Conservation (phyloP, 92 coral and sea anemone genomes). For the Phenganax stokvisi region DNA sequence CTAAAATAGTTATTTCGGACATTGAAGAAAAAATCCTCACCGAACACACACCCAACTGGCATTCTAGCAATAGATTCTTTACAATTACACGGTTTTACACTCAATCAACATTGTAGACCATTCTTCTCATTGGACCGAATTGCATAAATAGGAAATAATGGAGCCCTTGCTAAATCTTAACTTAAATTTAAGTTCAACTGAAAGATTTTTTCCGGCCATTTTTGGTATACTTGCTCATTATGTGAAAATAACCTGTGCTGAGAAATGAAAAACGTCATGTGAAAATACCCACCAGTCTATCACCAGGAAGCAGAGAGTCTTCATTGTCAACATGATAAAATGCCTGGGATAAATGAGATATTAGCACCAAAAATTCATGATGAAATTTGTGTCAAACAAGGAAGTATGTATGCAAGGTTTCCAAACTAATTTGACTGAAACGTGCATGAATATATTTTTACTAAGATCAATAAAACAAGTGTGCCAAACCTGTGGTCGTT, state of each 20-base stretch:
- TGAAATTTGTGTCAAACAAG: too few relatives aligned
- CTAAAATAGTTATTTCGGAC: conserved; percentile 37
- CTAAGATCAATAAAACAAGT: background rate
- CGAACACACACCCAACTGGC: too few relatives aligned
- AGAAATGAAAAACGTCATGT: background rate
- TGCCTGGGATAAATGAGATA: conserved; percentile 8
- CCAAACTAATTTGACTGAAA: background rate
- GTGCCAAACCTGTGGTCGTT: conserved; percentile 25
- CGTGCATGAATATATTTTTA: background rate
- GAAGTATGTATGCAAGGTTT: too few relatives aligned
- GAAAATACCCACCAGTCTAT: conserved; percentile 10
- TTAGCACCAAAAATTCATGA: background rate
- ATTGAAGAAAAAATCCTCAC: background rate
- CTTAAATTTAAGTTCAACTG: too few relatives aligned
- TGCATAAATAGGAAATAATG: too few relatives aligned
- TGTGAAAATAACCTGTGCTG: too few relatives aligned
- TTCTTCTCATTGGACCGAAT: too few relatives aligned
- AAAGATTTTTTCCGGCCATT: too few relatives aligned
- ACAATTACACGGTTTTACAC: background rate
- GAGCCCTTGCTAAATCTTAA: too few relatives aligned
- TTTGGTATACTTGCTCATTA: too few relatives aligned
- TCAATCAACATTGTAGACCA: background rate
- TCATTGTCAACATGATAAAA: conserved; percentile 30
- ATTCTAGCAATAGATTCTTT: too few relatives aligned
- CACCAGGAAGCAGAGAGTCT: conserved; percentile 21